Base-by-base conservation (phyloP, 2,888 invertebrate genomes). In the Biston betularia region DNA sequence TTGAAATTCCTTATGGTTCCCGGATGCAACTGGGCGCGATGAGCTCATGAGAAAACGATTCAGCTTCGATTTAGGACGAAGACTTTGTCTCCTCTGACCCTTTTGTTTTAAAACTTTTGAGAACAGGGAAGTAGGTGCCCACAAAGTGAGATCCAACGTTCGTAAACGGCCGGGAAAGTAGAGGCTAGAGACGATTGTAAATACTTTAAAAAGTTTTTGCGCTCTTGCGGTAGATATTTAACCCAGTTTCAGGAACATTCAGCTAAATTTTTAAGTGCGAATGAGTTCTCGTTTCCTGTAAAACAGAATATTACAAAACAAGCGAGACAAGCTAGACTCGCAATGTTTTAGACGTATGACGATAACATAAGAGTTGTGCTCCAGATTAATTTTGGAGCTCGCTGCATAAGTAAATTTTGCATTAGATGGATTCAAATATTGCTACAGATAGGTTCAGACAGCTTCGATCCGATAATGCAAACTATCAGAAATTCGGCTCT, bases 11-110 rank as follows among this genome's bases (percentile, higher is more conserved):
- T 70, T 72, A 70, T 59, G 56, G 60, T 69, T 50, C 69, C 67
- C 71, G 69, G 70, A 68, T 69, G 73, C 74, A 75, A 75, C 72
- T 73, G 69, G 75, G 69, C 65, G 68, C 71, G 61, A 63, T 49
- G 74, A 59, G 71, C 65, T 74, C 62, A 54, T 59, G 63, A 68
- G 70, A 71, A 74, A 73, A 72, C 61, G 70, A 65, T 72, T 69
- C 64, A 68, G 57, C 71, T 55, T 61, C 62, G 59, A 59, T 55
- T 60, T 46, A 57, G 70, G 65, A 72, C 73, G 72, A 65, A 70
- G 65, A 73, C 70, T 68, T 70, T 70, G 73, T 68, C 73, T 74
- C 73, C 76, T 65, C 70, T 62, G 61, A 34, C 63, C 68, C 63
- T 65, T 64, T 73, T 72, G 69, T 58, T 68, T 64, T 58, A 54